phyloP scores from a whole-genome alignment of 2,113 vertebrate genomes.

The Mugil cephalus region DNA sequence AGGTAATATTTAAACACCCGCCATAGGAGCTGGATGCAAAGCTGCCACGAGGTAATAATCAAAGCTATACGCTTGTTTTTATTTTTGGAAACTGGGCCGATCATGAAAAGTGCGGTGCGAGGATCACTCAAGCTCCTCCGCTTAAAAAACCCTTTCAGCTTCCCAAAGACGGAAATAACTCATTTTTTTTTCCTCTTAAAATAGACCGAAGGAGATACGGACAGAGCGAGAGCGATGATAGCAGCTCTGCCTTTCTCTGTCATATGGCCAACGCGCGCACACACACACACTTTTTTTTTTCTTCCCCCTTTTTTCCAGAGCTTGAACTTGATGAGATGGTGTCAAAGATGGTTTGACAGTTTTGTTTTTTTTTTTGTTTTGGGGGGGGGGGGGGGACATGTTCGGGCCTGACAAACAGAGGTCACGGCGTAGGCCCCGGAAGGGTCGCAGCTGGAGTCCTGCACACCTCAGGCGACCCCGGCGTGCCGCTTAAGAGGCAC shows the following conservation, averaged over 20 bases:
- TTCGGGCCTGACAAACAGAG: slow-evolving; percentile 54
- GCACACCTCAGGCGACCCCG: slow-evolving; percentile 16
- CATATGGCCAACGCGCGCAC: background rate
- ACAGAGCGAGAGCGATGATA: slow-evolving; percentile 33
- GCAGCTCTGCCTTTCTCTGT: slow-evolving; percentile 17
- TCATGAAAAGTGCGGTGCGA: slow-evolving; percentile 48
- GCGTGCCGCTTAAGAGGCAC: slow-evolving; percentile 2
- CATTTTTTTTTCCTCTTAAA: slow-evolving; percentile 39
- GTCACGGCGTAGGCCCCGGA: slow-evolving; percentile 39
- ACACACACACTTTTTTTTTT: background rate
- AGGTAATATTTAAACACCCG: slow-evolving; percentile 22
- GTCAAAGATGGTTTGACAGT: slow-evolving; percentile 20
- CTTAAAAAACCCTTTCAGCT: slow-evolving; percentile 44
- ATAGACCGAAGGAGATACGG: slow-evolving; percentile 51
- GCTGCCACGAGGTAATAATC: slow-evolving; percentile 12
- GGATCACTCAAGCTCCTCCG: slow-evolving; percentile 44
- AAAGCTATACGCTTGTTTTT: slow-evolving; percentile 30
- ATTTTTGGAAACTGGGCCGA: slow-evolving; percentile 68
- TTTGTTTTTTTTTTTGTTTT: background rate
- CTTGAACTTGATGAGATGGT: background rate
- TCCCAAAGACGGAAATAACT: slow-evolving; percentile 63
- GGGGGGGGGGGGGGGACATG: slow-evolving; percentile 35
- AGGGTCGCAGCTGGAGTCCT: slow-evolving; percentile 6
- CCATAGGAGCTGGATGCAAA: slow-evolving; percentile 10
- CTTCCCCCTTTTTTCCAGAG: background rate